Conservation (phyloP, 2,888 invertebrate species). For the Stegophylla sp. region DNA sequence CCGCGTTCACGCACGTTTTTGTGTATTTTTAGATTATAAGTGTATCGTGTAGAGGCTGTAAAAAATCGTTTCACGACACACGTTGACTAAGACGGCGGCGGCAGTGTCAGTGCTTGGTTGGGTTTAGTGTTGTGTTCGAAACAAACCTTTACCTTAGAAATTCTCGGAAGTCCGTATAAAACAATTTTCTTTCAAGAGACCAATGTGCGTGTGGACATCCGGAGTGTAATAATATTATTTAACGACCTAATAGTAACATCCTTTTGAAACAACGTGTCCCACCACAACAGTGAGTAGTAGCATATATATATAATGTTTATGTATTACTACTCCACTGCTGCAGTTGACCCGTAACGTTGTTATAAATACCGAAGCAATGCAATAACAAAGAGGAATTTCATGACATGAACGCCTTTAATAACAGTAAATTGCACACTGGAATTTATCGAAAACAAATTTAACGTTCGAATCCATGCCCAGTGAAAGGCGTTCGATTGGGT, state of each 20-base stretch:
- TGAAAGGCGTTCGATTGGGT: conserved; percentile 2
- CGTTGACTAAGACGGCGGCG: neutral
- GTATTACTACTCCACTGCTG: no score
- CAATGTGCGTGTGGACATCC: neutral
- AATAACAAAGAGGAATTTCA: neutral
- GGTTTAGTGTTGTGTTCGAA: neutral
- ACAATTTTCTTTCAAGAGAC: neutral
- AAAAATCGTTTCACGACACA: conserved; percentile 28
- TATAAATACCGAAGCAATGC: no score
- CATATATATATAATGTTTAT: no score
- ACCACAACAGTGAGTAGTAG: neutral
- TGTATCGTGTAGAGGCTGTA: conserved; percentile 12
- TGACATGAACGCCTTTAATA: neutral
- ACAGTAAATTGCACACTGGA: neutral
- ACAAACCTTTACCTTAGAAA: neutral
- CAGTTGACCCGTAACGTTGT: no score
- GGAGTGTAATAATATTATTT: conserved; percentile 5
- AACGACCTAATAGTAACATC: neutral
- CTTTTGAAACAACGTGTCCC: neutral
- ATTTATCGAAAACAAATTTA: conserved; percentile 28
- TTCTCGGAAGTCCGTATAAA: conserved; percentile 28
- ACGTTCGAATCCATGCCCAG: neutral
- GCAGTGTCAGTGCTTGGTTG: neutral
- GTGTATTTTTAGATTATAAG: conserved; percentile 50
- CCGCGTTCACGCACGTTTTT: neutral